Conservation (phyloP, 2,113 vertebrate species). For the Myodes glareolus region DNA sequence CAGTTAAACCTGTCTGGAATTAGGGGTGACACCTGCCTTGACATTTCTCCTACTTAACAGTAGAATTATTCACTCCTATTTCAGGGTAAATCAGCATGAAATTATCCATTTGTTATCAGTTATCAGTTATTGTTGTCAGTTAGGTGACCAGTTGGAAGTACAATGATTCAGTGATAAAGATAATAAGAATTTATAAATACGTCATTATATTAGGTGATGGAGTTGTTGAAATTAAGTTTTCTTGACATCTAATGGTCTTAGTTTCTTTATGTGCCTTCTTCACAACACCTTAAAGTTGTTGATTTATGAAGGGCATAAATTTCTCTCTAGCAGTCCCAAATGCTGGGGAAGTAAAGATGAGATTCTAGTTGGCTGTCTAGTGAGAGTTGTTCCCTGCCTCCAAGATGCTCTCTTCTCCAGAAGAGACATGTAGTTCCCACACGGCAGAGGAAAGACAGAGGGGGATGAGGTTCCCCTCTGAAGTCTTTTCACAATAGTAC, state of each 20-base stretch:
- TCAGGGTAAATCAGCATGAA: neutral
- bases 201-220: neutral
- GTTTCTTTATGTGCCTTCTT: neutral
- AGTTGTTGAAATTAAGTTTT: neutral
- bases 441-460: neutral
- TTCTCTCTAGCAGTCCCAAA: neutral
- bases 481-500: too few relatives aligned
- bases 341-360: neutral
- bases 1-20: neutral
- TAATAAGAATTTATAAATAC: neutral
- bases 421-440: neutral
- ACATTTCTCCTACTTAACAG: neutral
- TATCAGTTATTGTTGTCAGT: neutral
- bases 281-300: neutral
- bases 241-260: neutral
- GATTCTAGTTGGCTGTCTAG: too few relatives aligned
- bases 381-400: neutral
- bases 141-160: neutral
- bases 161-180: neutral
- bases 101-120: neutral
- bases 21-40: neutral
- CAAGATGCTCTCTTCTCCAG: neutral
- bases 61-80: neutral
- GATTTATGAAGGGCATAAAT: neutral
- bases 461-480: too few relatives aligned